Evolutionary conservation across 1,140 invertebrate genomes (phyloP).

Genomic region (Orius insidiosus): DNA sequence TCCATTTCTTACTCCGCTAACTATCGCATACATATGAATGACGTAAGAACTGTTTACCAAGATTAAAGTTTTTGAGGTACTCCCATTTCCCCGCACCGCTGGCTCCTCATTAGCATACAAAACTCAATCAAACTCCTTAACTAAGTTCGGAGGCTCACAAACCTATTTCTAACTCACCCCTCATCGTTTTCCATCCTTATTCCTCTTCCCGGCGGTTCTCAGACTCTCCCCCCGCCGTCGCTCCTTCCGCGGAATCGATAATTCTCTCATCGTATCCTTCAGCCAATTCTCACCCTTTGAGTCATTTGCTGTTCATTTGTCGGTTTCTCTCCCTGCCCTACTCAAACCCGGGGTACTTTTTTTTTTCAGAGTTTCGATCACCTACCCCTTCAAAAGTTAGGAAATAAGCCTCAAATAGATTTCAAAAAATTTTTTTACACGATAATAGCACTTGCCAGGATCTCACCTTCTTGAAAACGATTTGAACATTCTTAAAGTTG

Average conservation of each 20-base stretch:
- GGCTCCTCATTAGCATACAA: slow-evolving; percentile 7
- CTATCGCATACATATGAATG: slow-evolving; percentile 1
- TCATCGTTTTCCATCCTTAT: neutral
- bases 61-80: slow-evolving; percentile 7
- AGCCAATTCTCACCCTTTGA: slow-evolving; percentile 8
- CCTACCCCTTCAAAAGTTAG: too few species aligned
- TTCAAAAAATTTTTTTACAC: too few species aligned
- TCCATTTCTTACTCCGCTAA: too few species aligned
- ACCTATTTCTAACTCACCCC: slow-evolving; percentile 8
- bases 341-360: neutral
- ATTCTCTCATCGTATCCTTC: slow-evolving; percentile 7
- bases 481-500: too few species aligned
- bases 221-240: neutral
- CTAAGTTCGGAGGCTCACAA: slow-evolving; percentile 7
- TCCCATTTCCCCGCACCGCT: neutral
- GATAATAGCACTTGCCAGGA: too few species aligned
- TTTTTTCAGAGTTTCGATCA: too few species aligned
- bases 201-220: neutral
- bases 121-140: slow-evolving; percentile 9
- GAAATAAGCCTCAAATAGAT: too few species aligned
- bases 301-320: slow-evolving; percentile 6
- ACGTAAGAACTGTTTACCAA: slow-evolving; percentile 2
- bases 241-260: slow-evolving; percentile 2
- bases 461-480: too few species aligned
- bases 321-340: neutral